Evolutionary conservation across 2,888 invertebrate species (phyloP).

Genomic region (Calameuta idolon): DNA sequence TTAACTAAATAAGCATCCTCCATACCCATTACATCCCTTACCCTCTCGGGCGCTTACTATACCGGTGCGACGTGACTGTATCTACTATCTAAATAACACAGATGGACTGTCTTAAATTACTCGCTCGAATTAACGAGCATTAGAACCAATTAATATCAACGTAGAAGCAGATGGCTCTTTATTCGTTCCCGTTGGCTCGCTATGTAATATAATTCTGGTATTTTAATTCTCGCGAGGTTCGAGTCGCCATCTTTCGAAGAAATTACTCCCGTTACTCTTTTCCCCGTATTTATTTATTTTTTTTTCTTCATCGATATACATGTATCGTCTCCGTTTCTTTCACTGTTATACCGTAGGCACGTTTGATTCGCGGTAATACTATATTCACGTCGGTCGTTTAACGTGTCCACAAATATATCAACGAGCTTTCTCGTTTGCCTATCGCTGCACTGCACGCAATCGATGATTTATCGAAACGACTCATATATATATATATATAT

Average conservation of each 20-base stretch:
- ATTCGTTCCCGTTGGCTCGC: background rate
- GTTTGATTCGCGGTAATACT: background rate
- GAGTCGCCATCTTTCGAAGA: background rate
- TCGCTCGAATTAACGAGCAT: background rate
- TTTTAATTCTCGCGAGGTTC: background rate
- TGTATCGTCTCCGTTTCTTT: background rate
- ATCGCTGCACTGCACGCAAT: background rate
- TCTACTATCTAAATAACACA: background rate
- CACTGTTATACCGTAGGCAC: background rate
- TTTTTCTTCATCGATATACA: background rate
- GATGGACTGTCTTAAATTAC: background rate
- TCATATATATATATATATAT: too few species aligned
- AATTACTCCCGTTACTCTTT: background rate
- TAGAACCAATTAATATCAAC: background rate
- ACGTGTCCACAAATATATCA: background rate
- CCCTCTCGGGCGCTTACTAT: background rate
- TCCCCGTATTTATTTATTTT: background rate
- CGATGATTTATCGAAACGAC: background rate
- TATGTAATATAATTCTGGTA: background rate
- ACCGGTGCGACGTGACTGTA: background rate
- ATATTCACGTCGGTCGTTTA: background rate
- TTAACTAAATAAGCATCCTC: conserved; percentile 2
- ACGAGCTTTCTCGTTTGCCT: background rate
- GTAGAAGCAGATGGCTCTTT: background rate
- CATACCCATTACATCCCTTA: background rate